Conservation (phyloP, 2,113 vertebrate species). For the Serinus canaria region DNA sequence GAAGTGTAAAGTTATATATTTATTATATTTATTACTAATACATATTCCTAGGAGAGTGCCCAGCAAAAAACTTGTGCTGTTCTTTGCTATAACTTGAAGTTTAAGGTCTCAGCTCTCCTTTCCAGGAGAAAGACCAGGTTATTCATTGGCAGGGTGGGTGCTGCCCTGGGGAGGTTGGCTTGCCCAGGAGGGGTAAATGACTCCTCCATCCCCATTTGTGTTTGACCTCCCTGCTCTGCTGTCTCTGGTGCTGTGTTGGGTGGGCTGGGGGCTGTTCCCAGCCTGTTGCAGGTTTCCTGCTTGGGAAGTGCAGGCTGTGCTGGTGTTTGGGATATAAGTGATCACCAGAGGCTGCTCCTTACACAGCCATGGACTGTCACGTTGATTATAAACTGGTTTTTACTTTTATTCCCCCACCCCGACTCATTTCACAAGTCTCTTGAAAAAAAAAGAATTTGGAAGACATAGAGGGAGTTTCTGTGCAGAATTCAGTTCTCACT, state of each 20-base stretch:
- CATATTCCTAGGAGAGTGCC: not conserved
- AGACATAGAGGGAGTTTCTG: not conserved
- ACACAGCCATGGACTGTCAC: not conserved
- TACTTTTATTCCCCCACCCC: not conserved
- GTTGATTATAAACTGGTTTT: not conserved
- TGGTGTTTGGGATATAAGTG: not conserved
- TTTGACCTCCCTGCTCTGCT: not conserved
- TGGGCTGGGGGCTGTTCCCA: not conserved
- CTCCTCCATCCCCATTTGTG: not conserved
- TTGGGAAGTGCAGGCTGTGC: not conserved
- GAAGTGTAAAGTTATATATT: not conserved
- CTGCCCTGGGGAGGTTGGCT: accelerated
- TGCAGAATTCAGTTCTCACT: not conserved
- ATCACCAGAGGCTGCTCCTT: not conserved
- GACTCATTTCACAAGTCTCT: not conserved
- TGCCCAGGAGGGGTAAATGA: not conserved
- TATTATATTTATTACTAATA: not conserved
- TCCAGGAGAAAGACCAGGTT: not conserved
- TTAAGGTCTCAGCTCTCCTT: not conserved
- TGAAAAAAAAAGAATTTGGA: conserved; percentile 34
- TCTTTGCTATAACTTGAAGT: not conserved
- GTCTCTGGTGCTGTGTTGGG: not conserved
- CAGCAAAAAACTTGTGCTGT: not conserved
- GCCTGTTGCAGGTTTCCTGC: not conserved
- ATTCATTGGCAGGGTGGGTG: not conserved